Conservation (phyloP, 2,113 vertebrate species). For the Setophaga coronata region DNA sequence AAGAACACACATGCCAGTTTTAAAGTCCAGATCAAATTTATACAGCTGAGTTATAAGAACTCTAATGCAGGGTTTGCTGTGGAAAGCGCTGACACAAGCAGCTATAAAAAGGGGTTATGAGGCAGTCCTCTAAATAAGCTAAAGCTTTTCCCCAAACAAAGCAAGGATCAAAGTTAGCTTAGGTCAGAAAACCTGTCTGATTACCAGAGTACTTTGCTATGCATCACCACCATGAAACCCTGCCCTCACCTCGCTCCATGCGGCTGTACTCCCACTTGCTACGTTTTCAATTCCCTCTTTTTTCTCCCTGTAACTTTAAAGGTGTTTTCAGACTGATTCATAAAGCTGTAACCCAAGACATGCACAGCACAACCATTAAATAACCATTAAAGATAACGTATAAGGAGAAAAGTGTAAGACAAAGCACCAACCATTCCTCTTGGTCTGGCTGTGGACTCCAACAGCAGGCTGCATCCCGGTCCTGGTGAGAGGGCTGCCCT, state of each 20-base stretch:
- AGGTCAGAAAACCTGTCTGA: neutral
- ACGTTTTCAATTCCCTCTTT: neutral
- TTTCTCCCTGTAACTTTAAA: neutral
- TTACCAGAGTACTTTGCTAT: neutral
- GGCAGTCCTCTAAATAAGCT: neutral
- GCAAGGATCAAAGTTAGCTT: neutral
- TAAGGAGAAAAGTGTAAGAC: neutral
- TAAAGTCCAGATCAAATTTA: conserved; percentile 51
- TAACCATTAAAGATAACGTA: neutral
- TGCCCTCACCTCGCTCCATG: accelerated
- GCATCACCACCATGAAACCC: neutral
- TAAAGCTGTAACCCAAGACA: neutral
- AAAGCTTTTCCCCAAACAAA: neutral
- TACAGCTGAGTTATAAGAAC: conserved; percentile 11
- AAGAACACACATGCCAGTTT: conserved; percentile 12
- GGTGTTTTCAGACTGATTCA: neutral
- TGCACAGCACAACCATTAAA: neutral
- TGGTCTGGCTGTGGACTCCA: neutral
- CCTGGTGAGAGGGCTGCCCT: neutral
- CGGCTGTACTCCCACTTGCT: neutral
- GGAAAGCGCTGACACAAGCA: conserved; percentile 21
- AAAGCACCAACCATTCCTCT: neutral
- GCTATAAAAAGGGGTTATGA: conserved; percentile 24
- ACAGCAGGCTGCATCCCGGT: neutral
- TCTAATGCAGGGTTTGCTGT: neutral